Evolutionary conservation across 2,113 vertebrate genomes (phyloP).

Genomic region (Chascanopsetta lugubris): DNA sequence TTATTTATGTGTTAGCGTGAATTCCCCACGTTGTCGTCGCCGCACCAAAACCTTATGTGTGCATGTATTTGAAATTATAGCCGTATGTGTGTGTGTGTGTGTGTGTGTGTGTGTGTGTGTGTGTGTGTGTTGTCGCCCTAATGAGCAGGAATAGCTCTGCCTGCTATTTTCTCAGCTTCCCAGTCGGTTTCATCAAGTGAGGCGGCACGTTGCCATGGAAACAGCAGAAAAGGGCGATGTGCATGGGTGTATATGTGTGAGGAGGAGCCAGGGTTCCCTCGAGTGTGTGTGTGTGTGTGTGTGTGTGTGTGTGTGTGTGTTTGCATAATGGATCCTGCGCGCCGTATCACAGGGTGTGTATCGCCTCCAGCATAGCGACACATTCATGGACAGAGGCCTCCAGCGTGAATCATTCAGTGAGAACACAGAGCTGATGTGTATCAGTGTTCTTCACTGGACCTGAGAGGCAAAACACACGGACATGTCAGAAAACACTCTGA

Average conservation of each 20-base stretch:
- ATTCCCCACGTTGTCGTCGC: not conserved
- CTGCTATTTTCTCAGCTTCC: slow-evolving; percentile 44
- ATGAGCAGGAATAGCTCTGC: slow-evolving; percentile 67
- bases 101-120: too few relatives aligned
- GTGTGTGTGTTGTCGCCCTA: slow-evolving; percentile 49
- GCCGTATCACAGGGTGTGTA: not conserved
- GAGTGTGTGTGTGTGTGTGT: slow-evolving; percentile 11
- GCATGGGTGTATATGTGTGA: slow-evolving; percentile 25
- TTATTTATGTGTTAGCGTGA: not conserved
- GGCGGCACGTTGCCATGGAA: slow-evolving; percentile 76
- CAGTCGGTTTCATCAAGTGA: slow-evolving; percentile 47
- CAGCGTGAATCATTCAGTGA: too few relatives aligned
- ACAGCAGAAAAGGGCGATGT: slow-evolving; percentile 70
- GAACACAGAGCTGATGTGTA: too few relatives aligned
- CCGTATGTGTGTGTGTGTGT: too few relatives aligned
- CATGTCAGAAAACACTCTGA: too few relatives aligned
- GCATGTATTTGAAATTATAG: slow-evolving; percentile 1
- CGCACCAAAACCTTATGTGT: not conserved
- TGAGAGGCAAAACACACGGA: too few relatives aligned
- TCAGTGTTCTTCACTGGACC: too few relatives aligned
- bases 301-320: slow-evolving; percentile 14
- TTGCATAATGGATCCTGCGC: slow-evolving; percentile 38
- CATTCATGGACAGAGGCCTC: not conserved
- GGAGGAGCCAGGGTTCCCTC: slow-evolving; percentile 33
- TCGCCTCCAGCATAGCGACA: not conserved